Evolutionary conservation across 2,888 invertebrate genomes (phyloP).

Genomic region (Empis stercorea): DNA sequence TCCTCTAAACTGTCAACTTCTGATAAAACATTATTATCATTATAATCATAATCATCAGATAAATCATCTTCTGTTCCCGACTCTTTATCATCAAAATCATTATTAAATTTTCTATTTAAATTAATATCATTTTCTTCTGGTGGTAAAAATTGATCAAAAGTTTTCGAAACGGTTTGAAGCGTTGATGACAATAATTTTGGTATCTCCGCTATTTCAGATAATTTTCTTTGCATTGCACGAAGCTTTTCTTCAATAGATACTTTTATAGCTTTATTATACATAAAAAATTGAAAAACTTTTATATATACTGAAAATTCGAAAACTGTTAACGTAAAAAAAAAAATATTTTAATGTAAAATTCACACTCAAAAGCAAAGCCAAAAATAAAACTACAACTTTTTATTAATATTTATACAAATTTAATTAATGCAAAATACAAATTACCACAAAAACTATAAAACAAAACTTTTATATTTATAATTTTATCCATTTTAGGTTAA

Average conservation of each 20-base stretch:
- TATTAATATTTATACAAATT: not conserved
- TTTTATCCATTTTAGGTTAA: not conserved
- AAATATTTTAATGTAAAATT: not conserved
- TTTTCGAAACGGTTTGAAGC: conserved; percentile 32
- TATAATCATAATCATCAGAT: conserved; percentile 8
- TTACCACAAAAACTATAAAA: not conserved
- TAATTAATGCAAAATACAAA: too few relatives aligned
- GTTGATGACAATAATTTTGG: conserved; percentile 33
- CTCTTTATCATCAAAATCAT: conserved; percentile 9
- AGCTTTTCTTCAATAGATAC: conserved; percentile 29
- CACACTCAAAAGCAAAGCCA: not conserved
- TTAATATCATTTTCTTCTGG: conserved; percentile 2
- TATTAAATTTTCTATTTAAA: not conserved
- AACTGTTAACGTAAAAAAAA: not conserved
- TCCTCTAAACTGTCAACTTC: conserved; percentile 11
- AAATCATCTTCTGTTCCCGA: conserved; percentile 26
- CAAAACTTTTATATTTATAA: not conserved
- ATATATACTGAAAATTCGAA: not conserved
- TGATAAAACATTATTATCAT: conserved; percentile 7
- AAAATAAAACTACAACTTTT: not conserved
- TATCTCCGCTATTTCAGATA: conserved; percentile 35
- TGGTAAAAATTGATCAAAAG: conserved; percentile 26
- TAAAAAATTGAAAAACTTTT: not conserved
- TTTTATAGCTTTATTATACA: not conserved
- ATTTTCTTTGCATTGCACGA: conserved; percentile 32